Conservation (phyloP, 1,140 invertebrate genomes). For the Archegozetes longisetosus region DNA sequence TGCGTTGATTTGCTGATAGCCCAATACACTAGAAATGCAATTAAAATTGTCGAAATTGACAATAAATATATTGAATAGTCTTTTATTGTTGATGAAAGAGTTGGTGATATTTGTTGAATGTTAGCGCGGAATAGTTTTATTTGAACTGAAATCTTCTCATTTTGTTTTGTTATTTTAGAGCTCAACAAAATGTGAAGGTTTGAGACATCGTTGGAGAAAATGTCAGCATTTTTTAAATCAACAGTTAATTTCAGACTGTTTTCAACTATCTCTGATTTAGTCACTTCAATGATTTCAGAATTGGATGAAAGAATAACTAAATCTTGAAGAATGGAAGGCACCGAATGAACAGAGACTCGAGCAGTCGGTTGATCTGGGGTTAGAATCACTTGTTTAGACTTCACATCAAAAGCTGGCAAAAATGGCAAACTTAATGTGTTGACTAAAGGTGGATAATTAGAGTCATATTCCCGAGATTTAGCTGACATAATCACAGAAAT, state of each 20-base stretch:
- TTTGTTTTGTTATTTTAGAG: conserved; percentile 1
- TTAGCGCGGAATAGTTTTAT: neutral
- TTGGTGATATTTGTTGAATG: neutral
- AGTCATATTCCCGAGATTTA: neutral
- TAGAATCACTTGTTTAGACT: neutral
- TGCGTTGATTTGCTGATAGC: neutral
- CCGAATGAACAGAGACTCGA: neutral
- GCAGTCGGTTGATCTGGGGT: neutral
- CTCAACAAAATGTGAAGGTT: neutral
- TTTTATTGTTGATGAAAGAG: neutral
- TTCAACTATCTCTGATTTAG: neutral
- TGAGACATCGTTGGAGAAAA: conserved; percentile 10
- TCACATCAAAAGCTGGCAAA: neutral
- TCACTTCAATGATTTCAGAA: neutral
- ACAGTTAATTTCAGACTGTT: neutral
- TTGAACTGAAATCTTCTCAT: neutral
- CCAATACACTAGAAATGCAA: neutral
- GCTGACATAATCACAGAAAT: neutral
- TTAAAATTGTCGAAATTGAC: neutral
- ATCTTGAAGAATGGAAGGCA: neutral
- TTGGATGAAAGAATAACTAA: neutral
- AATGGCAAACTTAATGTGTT: neutral
- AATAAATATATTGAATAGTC: neutral
- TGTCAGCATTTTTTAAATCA: neutral
- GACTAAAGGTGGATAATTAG: neutral